Conservation (phyloP, 30 jellyfish, hydroid and myxozoan genomes). For the Cassiopea xamachana region DNA sequence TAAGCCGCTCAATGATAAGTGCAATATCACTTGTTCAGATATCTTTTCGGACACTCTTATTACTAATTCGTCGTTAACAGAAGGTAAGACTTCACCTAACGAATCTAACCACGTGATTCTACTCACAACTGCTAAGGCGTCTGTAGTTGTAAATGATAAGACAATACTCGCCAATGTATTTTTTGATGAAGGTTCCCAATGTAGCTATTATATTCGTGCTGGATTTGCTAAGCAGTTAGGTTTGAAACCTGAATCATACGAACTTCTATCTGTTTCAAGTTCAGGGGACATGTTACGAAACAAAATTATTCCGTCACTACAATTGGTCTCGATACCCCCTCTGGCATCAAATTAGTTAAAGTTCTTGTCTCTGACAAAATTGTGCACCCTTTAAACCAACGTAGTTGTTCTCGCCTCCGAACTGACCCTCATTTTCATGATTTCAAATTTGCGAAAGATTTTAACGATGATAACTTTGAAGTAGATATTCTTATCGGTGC, state of each 20-base stretch:
- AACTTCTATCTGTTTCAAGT: constrained; percentile 45
- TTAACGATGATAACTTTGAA: background rate
- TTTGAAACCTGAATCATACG: constrained; percentile 45
- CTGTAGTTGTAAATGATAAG: constrained; percentile 6
- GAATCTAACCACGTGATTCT: background rate
- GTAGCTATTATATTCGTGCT: constrained; percentile 34
- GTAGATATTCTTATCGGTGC: constrained; percentile 56
- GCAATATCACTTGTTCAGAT: background rate
- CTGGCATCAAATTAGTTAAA: constrained; percentile 29
- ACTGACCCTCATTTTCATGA: constrained; percentile 48
- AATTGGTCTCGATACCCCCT: constrained; percentile 58
- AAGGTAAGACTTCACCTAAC: background rate
- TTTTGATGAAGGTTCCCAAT: constrained; percentile 35
- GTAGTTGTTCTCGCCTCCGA: background rate
- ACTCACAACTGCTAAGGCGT: constrained; percentile 12
- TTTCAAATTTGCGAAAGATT: constrained; percentile 38
- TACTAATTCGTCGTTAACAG: background rate
- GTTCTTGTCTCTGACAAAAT: constrained; percentile 45
- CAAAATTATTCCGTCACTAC: constrained; percentile 42
- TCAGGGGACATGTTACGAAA: constrained; percentile 37
- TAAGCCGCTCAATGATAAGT: background rate
- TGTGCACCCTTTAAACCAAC: constrained; percentile 36
- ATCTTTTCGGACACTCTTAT: background rate
- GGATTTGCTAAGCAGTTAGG: constrained; percentile 37
- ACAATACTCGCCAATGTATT: background rate